These are phyloP conservation scores for Euplagia quadripunctaria DNA, from an alignment of 2,888 invertebrate genomes.

Conservation along the genomic window DNA sequence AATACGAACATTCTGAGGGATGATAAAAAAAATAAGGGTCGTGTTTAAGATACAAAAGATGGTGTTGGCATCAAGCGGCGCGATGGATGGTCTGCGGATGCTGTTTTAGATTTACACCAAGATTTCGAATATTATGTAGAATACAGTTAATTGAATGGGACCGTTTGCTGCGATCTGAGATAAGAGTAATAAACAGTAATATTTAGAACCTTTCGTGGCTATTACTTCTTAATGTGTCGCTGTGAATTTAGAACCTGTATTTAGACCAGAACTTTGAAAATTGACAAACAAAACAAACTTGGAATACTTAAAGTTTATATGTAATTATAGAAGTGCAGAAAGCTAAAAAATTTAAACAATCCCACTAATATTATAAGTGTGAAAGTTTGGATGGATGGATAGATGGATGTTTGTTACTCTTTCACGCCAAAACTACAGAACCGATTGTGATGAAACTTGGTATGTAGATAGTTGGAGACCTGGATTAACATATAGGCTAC, in stretches of 20 bases:
- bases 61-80: constrained; percentile 84
- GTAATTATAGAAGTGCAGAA: no score
- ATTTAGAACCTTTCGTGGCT: constrained; percentile 25
- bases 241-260: neutral
- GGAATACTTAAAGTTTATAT: no score
- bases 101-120: constrained; percentile 80
- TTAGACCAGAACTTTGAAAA: neutral
- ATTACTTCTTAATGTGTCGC: constrained; percentile 26
- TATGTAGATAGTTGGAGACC: no score
- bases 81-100: constrained; percentile 83
- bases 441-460: no score
- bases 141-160: constrained; percentile 81
- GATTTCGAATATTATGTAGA: constrained; percentile 76
- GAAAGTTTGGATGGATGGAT: no score
- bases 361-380: no score
- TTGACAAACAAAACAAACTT: no score
- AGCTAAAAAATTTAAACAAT: no score
- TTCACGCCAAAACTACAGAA: no score
- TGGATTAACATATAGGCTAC: no score
- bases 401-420: no score
- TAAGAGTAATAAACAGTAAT: constrained; percentile 53
- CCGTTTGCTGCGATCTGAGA: constrained; percentile 71
- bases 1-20: constrained; percentile 86
- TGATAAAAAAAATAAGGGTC: constrained; percentile 84
- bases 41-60: constrained; percentile 81